Base-by-base conservation (phyloP, 2,113 vertebrate species). In the Hoplias malabaricus region DNA sequence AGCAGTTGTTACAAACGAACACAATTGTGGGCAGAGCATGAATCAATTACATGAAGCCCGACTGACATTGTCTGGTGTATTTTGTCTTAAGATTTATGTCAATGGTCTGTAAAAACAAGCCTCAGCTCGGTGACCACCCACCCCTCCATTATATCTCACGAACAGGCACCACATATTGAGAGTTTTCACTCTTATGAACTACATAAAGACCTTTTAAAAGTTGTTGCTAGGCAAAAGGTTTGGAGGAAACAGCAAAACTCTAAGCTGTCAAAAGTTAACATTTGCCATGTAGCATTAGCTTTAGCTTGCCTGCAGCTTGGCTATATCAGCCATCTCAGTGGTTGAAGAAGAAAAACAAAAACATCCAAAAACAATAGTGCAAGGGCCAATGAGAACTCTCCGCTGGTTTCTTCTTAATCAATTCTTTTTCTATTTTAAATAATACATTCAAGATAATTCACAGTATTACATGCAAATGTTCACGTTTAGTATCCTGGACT, bases 401-500 rank as follows among this genome's bases (percentile, higher is more conserved):
- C 56, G 42, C 62, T 36, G 54, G 31, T 38, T 11, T 12, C 11
- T 6, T 6, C 48, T 69, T 42, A 34, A 69, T 62, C 31, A 38
- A 7, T 36, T n/a, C 27, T 42, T 70, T 57, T 3, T 63, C 9
- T 38, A 13, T 21, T 33, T 53, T 70, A 50, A 40, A 16, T 63
- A 16, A 54, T 6, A n/a, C n/a, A n/a, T n/a, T n/a, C n/a, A n/a
- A 54, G 38, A 36, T 70, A 54, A 70, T 36, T 11, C 3, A n/a
- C 14, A 70, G 33, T 53, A 77, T 59, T 46, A 62, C 16, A 53
- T 50, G 57, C 67, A 53, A 62, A 70, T 33, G 23, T 25, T 53
- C 8, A 38, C n/a, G 40, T 27, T 69, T 21, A 14, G 42, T 50
- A 31, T 31, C 61, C 25, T 38, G 19, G 74, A 46, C 21, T 57